A percentile compares a stretch with the other conserved stretches of the same genome.
Conservation (phyloP, 2,888 invertebrate genomes). For the Leucophenga maculata region DNA sequence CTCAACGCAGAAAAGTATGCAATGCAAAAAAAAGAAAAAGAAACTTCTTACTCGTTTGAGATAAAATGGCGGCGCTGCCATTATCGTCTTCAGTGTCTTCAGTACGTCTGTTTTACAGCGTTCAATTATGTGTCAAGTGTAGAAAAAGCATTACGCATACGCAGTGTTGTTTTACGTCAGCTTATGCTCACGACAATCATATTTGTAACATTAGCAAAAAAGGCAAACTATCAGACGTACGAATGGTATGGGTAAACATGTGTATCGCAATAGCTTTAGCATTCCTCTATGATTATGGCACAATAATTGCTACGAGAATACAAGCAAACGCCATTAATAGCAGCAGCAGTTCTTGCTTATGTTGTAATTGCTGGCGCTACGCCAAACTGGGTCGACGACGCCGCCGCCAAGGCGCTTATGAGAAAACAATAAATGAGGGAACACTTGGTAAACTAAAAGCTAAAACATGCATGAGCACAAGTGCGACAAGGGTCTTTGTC, state of each 20-base stretch:
- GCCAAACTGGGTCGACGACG: constrained; percentile 52
- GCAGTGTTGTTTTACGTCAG: neutral
- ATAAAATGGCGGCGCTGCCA: no score
- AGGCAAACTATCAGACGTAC: constrained; percentile 9
- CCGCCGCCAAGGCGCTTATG: constrained; percentile 10
- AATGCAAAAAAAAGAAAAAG: neutral
- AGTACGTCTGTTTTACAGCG: neutral
- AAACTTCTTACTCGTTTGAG: neutral
- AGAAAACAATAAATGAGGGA: constrained; percentile 19
- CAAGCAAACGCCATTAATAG: neutral
- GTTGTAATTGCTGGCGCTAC: constrained; percentile 53
- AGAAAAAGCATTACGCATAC: neutral
- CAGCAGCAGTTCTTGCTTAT: constrained; percentile 19
- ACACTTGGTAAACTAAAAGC: constrained; percentile 21
- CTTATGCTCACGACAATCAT: neutral
- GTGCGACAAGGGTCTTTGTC: no score
- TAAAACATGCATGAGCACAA: constrained; percentile 32
- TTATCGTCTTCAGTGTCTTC: neutral
- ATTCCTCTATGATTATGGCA: constrained; percentile 4
- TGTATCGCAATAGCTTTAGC: neutral
- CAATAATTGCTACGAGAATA: neutral
- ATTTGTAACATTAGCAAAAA: constrained; percentile 24
- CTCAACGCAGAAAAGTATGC: no score
- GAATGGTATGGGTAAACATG: constrained; percentile 28
- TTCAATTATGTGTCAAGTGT: constrained; percentile 18